Evolutionary conservation across 2,888 invertebrate genomes (phyloP), one percentile per base, ranked within the genome.

Genomic region (Drosophila anomelani): DNA sequence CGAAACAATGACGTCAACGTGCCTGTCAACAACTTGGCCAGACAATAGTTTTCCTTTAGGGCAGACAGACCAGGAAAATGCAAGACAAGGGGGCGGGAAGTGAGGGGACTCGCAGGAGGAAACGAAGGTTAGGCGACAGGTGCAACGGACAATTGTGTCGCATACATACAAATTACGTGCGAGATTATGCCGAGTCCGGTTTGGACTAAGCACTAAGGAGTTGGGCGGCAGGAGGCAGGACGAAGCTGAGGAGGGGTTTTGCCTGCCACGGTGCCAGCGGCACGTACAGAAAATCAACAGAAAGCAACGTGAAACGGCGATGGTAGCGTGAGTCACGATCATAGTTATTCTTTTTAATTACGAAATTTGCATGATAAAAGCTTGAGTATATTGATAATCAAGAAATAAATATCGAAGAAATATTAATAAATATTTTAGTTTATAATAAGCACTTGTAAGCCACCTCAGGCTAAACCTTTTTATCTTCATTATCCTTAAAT

Each of bases 11-110:
- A 85, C 89, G 84, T 84, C 85, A 90, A 90, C 90, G 90, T 88
- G 85, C 90, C 84, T 90, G 89, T 90, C 90, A 85, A 88, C 90
- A 89, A 88, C 86, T 85, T 82, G 87, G 79, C 76, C 88, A 89
- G 84, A 85, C 88, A 85, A 85, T 89, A 85, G 90, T 88, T 89
- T 72, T 71, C 58, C 88, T 69, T 67, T 73, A 71, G 71, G 75
- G 71, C 72, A 76, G 59, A 26, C 56, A 58, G 63, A 64, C 56
- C 15, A 20, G 60, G 61, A 23, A 57, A 61, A 54, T 32, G 58
- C 10, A 10, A 17, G 41, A 23, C 4, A 15, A 3, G n/a, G 41
- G 13, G 41, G 39, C 26, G 39, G 29, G 26, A 12, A 13, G 15
- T 47, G 15, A 10, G 9, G n/a, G 20, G n/a, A 15, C 23, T 34